Evolutionary conservation across 2,888 invertebrate species (phyloP), one percentile per base, ranked within the genome.

Genomic region (Brachypalpus laphriformis): DNA sequence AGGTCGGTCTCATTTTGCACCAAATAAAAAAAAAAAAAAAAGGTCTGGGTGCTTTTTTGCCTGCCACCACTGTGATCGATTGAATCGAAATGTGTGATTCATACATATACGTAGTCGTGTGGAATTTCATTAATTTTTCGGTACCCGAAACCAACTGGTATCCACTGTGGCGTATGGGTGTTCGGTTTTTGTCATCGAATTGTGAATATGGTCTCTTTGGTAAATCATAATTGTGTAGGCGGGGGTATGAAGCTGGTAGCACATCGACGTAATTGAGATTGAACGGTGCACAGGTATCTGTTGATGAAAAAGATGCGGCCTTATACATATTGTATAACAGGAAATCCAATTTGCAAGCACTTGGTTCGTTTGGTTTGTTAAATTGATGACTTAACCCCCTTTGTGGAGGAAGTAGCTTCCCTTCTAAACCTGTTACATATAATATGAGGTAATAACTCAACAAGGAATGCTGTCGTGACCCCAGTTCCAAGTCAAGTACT

Each of bases 111-210:
- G 51, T 34, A 51, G 63, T 34, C n/a, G 31, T 47, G 47, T 18
- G 47, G 51, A 51, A 66, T 66, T 51, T 51, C 51, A 66, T 66
- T 51, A 66, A 51, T 40, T 25, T 51, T 34, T 37, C 51, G 16
- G 25, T 59, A 40, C 22, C 57, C 7, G 22, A 59, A 34, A 34
- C 34, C 49, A 49, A 14, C 49, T 37, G 34, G 47, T 49, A 49
- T 22, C 37, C 49, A 14, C 5, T 14, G 22, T 16, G 56, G 16
- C 3, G 28, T 4, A 14, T 31, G 9, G 22, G 54, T 28, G 54
- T 54, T 8, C 2, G 1, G 6, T 54, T 54, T 31, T 25, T 14
- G 14, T 54, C 28, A 8, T 14, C 1, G 8, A 16, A 25, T 3
- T 14, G 1, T 5, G 25, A 2, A 11, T 22, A 22, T 9, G 25